Conservation (phyloP, 2,797 vertebrate species). For the Anguilla marmorata region DNA sequence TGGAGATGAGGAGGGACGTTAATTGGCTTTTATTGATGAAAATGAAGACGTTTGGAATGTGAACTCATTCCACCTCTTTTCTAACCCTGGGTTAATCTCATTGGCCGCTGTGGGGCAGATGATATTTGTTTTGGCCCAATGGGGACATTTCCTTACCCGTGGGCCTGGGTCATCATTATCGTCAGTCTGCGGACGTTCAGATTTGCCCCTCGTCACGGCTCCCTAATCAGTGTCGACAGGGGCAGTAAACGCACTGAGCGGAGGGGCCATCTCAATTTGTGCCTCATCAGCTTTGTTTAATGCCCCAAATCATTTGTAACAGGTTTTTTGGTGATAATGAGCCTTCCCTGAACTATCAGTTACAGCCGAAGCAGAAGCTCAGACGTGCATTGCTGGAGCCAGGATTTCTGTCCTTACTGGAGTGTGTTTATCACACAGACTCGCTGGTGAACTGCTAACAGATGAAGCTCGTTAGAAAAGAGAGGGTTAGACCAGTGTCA, state of each 20-base stretch:
- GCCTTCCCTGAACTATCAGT: neutral
- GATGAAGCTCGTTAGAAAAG: neutral
- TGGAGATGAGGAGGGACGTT: neutral
- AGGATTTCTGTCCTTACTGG: neutral
- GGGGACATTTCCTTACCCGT: neutral
- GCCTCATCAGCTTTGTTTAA: conserved; percentile 18
- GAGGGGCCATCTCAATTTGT: neutral
- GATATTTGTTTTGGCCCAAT: neutral
- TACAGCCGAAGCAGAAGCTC: neutral
- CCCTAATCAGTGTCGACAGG: neutral
- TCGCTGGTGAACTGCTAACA: neutral
- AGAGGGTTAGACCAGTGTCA: neutral
- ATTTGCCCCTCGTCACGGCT: neutral
- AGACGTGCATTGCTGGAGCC: neutral
- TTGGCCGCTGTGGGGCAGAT: neutral
- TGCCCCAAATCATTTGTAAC: neutral
- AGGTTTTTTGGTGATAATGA: conserved; percentile 8
- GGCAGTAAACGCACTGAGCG: neutral
- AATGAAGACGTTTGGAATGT: neutral
- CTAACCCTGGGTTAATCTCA: neutral
- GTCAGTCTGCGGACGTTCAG: neutral
- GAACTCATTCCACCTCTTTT: neutral
- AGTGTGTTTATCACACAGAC: neutral
- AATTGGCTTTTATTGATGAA: neutral
- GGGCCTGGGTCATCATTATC: neutral